Conservation (phyloP, 1,140 invertebrate genomes). For the Camponotus pennsylvanicus region DNA sequence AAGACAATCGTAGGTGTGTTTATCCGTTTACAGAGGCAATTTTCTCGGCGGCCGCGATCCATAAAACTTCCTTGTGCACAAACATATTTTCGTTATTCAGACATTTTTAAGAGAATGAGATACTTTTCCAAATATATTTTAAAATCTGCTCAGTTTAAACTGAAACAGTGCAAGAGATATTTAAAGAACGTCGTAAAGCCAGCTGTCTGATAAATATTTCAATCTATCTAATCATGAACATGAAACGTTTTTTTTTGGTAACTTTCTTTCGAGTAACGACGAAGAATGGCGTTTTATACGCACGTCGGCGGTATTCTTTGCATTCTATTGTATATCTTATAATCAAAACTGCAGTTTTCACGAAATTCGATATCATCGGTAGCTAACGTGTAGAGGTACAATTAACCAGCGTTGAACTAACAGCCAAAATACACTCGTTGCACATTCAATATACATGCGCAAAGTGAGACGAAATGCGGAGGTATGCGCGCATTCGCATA, state of each 20-base stretch:
- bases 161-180: not conserved
- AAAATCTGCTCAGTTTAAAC: not conserved
- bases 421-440: slow-evolving; percentile 22
- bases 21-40: not conserved
- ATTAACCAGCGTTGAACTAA: slow-evolving; percentile 23
- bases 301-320: not conserved
- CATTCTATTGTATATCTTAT: slow-evolving; percentile 7
- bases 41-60: not conserved
- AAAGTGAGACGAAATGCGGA: not conserved
- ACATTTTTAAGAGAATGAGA: not conserved
- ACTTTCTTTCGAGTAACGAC: not conserved
- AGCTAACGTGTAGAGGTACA: slow-evolving; percentile 11
- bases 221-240: not conserved
- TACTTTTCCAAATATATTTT: not conserved
- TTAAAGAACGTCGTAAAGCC: not conserved
- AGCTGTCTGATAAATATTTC: not conserved
- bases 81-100: not conserved
- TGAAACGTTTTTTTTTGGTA: not conserved
- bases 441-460: not conserved
- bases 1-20: not conserved
- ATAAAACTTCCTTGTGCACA: not conserved
- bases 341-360: slow-evolving; percentile 39
- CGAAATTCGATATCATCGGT: slow-evolving; percentile 25
- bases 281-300: not conserved
- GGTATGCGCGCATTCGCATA: slow-evolving; percentile 18